Evolutionary conservation across 2,888 invertebrate species (phyloP), one percentile per base, ranked within the genome.

Genomic region (Drosophila affinis): DNA sequence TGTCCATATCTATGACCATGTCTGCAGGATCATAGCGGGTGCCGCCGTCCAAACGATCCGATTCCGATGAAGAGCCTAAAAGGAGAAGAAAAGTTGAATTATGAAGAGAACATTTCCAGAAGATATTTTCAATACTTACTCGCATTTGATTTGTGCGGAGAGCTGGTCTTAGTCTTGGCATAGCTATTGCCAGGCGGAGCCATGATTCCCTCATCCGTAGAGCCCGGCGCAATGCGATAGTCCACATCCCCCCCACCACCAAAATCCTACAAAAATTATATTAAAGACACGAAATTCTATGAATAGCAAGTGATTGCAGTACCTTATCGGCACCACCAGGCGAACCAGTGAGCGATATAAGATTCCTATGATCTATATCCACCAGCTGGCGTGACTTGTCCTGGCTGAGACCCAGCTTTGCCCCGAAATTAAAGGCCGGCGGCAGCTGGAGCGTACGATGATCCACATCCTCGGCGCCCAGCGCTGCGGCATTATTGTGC

Each of bases 1-100:
- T 93, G 77, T 97, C 97, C 97, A 97, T 97, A 78, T 97, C 97
- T 68, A 97, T 96, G 4, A 96, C 95, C 88, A 95, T 96, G 84
- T 96, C 96, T 12, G 94, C 91, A 0, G 94, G 93, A 53, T 91
- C 91, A 79, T 91, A 91, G 4, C 89, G 88, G 18, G 82, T 69
- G 21, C 82, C 81, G 2, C 81, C 76, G 65, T 91, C 91, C n/a
- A 91, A 86, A 34, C 80, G 89, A 57, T 88, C 90, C 10, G 84
- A 79, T 60, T 88, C 91, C 39, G 90, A 87, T 52, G 90, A 87
- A 32, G 89, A 89, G 67, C 91, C 90, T 90, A 14, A 32, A 27
- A 14, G 21, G 17, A 10, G 21, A n/a, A 3, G 14, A 18, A 7
- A 3, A 18, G 9, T 24, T 58, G 18, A 9, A 39, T 6, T 39